These are phyloP conservation scores for Phenganax marumi DNA, from an alignment of 92 coral and sea anemone species.

Conservation along the genomic window DNA sequence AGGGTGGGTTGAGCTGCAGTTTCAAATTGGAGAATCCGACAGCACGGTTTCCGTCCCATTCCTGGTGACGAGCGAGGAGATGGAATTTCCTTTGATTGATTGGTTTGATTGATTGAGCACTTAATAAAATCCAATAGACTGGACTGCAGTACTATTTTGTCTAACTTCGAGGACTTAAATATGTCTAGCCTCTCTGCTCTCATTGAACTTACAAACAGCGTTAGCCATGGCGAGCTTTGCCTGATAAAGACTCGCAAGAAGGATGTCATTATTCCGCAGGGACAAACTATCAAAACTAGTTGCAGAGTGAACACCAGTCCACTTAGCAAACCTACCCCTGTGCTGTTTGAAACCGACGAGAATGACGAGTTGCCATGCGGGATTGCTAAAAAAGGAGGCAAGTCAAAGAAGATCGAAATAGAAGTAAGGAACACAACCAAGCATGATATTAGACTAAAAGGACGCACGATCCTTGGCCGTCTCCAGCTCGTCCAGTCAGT, in stretches of 20 bases:
- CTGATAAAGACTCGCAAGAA: conserved; percentile 6
- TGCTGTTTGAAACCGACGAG: conserved; percentile 55
- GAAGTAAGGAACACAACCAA: conserved; percentile 57
- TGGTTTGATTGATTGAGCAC: conserved; percentile 62
- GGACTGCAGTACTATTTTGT: conserved; percentile 16
- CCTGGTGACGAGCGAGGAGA: conserved; percentile 59
- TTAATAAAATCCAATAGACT: conserved; percentile 47
- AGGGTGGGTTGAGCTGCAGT: conserved; percentile 62
- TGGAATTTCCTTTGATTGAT: conserved; percentile 65
- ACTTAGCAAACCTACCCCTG: conserved; percentile 18
- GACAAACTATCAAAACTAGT: neutral
- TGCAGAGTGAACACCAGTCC: conserved; percentile 19
- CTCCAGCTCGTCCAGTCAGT: conserved; percentile 65
- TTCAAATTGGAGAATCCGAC: conserved; percentile 47
- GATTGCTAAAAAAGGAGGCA: conserved; percentile 53
- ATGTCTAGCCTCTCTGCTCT: neutral
- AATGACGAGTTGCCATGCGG: conserved; percentile 45
- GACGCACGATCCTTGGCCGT: conserved; percentile 47
- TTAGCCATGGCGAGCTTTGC: conserved; percentile 5
- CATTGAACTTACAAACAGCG: neutral
- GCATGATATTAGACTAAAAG: conserved; percentile 50
- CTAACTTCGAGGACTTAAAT: conserved; percentile 28
- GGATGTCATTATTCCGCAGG: neutral
- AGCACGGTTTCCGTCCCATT: conserved; percentile 57
- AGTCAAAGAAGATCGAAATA: conserved; percentile 55